A percentile compares a stretch with the other conserved stretches of the same genome.
Conservation (phyloP, 2,888 invertebrate species). For the Melikaiella ostensackeni region DNA sequence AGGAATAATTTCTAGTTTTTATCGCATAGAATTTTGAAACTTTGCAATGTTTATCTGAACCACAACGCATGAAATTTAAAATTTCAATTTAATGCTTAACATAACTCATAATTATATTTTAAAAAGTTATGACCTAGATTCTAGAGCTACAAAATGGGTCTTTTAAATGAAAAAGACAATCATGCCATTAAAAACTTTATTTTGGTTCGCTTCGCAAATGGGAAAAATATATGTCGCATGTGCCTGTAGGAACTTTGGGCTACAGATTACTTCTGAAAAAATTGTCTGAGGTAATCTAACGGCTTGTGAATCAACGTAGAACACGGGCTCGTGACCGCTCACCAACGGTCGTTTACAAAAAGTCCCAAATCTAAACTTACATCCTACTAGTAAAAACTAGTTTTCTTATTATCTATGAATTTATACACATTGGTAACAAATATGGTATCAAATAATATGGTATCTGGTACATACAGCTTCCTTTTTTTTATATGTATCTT, state of each 20-base stretch:
- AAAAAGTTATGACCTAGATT: too few species aligned
- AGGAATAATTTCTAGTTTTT: too few species aligned
- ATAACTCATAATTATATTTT: too few species aligned
- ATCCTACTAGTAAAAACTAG: conserved; percentile 31
- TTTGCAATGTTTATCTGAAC: too few species aligned
- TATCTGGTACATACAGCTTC: conserved; percentile 58
- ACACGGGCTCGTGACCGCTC: conserved; percentile 53
- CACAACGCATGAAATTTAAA: too few species aligned
- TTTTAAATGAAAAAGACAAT: neutral
- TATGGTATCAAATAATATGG: conserved; percentile 73
- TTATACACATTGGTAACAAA: conserved; percentile 75
- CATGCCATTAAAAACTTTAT: conserved; percentile 72
- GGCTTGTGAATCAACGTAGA: conserved; percentile 39
- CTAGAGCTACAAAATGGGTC: neutral
- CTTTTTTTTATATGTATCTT: neutral
- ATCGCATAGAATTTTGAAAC: too few species aligned
- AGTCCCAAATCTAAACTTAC: conserved; percentile 62
- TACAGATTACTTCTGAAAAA: conserved; percentile 71
- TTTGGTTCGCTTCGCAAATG: conserved; percentile 73
- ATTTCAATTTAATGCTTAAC: too few species aligned
- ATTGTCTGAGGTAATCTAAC: conserved; percentile 60
- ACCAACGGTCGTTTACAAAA: conserved; percentile 55
- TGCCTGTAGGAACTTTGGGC: conserved; percentile 75
- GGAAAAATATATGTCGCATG: conserved; percentile 73
- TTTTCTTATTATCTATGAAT: conserved; percentile 62